Conservation (phyloP, 2,797 vertebrate genomes). For the Platyrinchus mystaceus region DNA sequence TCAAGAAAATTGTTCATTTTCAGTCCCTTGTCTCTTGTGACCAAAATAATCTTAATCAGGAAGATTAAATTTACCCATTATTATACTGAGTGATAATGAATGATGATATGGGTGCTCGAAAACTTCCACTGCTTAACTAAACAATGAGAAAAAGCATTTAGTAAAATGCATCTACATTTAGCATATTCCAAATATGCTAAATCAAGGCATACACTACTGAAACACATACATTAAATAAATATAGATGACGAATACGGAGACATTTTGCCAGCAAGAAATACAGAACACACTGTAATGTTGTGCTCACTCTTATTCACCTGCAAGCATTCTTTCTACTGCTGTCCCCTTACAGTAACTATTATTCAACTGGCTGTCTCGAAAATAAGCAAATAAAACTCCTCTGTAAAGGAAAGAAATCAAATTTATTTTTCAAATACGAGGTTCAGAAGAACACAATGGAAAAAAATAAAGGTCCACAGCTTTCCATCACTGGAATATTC, state of each 20-base stretch:
- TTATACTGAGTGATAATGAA: conserved; percentile 29
- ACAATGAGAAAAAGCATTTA: not conserved
- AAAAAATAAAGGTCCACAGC: not conserved
- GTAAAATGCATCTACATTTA: not conserved
- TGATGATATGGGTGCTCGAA: not conserved
- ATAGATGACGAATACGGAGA: not conserved
- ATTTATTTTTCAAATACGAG: not conserved
- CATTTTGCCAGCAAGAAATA: not conserved
- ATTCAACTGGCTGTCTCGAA: not conserved
- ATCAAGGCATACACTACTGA: not conserved
- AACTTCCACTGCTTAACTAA: conserved; percentile 5
- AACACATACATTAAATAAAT: conserved; percentile 9
- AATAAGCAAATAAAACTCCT: not conserved
- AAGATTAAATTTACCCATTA: conserved; percentile 34
- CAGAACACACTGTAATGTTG: not conserved
- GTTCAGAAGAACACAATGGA: not conserved
- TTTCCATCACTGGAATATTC: not conserved
- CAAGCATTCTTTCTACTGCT: not conserved
- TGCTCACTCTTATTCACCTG: not conserved
- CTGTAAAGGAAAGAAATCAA: not conserved
- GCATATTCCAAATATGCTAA: conserved; percentile 4
- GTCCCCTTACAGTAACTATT: not conserved
- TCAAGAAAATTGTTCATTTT: conserved; percentile 31
- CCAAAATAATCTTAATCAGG: conserved; percentile 35
- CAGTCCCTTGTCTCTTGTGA: not conserved